Evolutionary conservation across 2,797 vertebrate genomes (phyloP).

Genomic region (Fratercula arctica): DNA sequence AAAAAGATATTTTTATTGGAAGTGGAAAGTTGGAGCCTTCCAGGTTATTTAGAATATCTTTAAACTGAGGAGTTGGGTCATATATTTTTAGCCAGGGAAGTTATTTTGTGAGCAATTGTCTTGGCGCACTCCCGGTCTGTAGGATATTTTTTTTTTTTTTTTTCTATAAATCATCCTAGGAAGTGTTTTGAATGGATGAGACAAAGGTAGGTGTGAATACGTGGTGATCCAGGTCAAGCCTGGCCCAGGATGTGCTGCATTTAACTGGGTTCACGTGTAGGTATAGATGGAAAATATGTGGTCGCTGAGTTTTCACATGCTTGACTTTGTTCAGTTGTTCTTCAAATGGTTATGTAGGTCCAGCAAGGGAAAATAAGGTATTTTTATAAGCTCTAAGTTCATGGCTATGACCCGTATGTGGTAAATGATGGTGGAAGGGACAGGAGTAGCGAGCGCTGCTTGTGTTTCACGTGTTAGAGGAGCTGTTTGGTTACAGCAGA

Average conservation of each 20-base stretch:
- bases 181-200: neutral
- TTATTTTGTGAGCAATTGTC: neutral
- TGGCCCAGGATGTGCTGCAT: neutral
- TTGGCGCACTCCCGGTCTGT: accelerated
- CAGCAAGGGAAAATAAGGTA: neutral
- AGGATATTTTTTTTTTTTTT: neutral
- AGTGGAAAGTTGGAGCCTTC: neutral
- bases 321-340: neutral
- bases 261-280: neutral
- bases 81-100: neutral
- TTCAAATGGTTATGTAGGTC: neutral
- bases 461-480: neutral
- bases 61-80: neutral
- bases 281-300: neutral
- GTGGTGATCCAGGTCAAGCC: neutral
- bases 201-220: neutral
- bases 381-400: neutral
- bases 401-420: accelerated
- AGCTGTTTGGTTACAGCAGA: neutral
- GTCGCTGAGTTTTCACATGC: neutral
- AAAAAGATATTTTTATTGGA: neutral
- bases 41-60: neutral
- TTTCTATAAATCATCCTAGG: neutral
- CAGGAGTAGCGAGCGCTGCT: neutral
- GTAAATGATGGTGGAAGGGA: neutral